Evolutionary conservation across 2,888 invertebrate species (phyloP).

Genomic region (Lycophotia porphyrea): DNA sequence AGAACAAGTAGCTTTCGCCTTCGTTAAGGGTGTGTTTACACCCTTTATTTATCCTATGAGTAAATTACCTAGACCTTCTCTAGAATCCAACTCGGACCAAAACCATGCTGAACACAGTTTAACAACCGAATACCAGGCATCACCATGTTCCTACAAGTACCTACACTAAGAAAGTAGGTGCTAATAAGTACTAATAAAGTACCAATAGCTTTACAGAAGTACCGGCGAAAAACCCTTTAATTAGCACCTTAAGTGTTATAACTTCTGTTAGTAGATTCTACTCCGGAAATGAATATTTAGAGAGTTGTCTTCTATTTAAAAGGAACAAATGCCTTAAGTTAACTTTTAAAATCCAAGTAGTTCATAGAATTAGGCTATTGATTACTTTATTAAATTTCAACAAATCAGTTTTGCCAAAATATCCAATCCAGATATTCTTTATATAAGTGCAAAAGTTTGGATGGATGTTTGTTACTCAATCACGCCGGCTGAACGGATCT

Average conservation of each 20-base stretch:
- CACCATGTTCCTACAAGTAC: not conserved
- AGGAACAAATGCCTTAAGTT: conserved; percentile 21
- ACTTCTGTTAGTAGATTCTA: conserved; percentile 54
- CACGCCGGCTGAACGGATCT: not conserved
- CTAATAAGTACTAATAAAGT: conserved; percentile 48
- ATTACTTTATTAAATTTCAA: not conserved
- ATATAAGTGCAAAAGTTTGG: not conserved
- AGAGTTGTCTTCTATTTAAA: conserved; percentile 50
- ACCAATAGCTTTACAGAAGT: conserved; percentile 29
- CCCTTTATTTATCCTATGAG: too few species aligned
- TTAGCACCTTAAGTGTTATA: conserved; percentile 74
- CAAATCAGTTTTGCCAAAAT: not conserved
- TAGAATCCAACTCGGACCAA: not conserved
- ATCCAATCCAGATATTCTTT: not conserved
- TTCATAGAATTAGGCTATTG: not conserved
- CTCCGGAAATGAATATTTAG: conserved; percentile 72
- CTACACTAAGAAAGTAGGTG: not conserved
- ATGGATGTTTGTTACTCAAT: not conserved
- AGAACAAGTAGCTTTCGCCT: too few species aligned
- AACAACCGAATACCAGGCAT: not conserved
- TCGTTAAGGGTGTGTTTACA: too few species aligned
- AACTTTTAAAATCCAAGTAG: not conserved
- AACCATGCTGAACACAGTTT: not conserved
- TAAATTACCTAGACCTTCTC: not conserved
- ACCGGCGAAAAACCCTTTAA: conserved; percentile 51